A percentile compares a stretch with the other conserved stretches of the same genome.
phyloP scores from a whole-genome alignment of 2,113 vertebrate genomes.

The Seriola aureovittata region DNA sequence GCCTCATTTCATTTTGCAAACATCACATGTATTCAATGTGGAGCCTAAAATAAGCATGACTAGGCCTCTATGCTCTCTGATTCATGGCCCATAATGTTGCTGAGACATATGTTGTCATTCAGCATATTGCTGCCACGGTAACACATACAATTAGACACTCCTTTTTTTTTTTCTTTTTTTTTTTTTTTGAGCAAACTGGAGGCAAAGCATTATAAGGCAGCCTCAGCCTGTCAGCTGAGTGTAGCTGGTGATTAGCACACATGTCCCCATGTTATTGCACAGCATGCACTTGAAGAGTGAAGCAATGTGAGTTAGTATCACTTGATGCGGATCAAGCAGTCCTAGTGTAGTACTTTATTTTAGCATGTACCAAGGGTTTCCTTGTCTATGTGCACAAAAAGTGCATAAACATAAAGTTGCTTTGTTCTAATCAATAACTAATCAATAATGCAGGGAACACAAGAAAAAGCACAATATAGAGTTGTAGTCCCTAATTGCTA shows the following conservation, averaged over 20 bases:
- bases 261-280: constrained; percentile 35
- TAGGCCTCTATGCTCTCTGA: constrained; percentile 8
- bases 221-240: constrained; percentile 29
- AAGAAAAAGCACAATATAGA: constrained; percentile 10
- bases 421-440: constrained; percentile 42
- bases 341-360: neutral
- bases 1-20: constrained; percentile 24
- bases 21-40: constrained; percentile 1
- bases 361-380: neutral
- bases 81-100: constrained; percentile 26
- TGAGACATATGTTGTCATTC: constrained; percentile 47
- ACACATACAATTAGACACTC: constrained; percentile 44
- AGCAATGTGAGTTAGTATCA: constrained; percentile 1
- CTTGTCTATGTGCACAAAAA: too few relatives aligned
- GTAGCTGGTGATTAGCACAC: constrained; percentile 62
- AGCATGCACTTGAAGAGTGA: constrained; percentile 21
- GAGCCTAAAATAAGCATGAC: constrained; percentile 20
- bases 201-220: constrained; percentile 20
- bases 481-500: neutral
- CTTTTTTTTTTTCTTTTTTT: too few relatives aligned
- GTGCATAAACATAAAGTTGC: neutral
- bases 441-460: neutral
- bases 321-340: constrained; percentile 27
- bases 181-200: constrained; percentile 20
- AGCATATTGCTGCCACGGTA: constrained; percentile 23